A percentile compares a stretch with the other conserved stretches of the same genome.
phyloP scores from a whole-genome alignment of 2,113 vertebrate species.

The Lates calcarifer region DNA sequence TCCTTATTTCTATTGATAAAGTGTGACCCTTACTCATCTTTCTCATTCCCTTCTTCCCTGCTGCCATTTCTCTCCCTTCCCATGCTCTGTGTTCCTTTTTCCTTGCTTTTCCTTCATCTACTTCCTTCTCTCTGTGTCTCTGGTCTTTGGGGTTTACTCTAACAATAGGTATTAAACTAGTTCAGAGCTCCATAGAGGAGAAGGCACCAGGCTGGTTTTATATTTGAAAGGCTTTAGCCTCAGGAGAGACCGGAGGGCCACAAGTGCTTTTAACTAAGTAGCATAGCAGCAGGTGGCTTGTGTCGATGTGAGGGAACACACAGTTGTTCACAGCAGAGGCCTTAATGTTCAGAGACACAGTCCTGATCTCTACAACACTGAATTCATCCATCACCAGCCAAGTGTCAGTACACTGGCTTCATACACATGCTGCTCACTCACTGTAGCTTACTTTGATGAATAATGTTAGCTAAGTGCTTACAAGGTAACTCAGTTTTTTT shows the following conservation, averaged over 20 bases:
- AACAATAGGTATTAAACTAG: conserved; percentile 85
- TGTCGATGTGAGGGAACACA: conserved; percentile 47
- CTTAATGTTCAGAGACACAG: conserved; percentile 41
- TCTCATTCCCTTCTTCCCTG: conserved; percentile 3
- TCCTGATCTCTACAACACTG: conserved; percentile 27
- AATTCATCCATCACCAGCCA: conserved; percentile 23
- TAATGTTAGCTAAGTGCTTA: conserved; percentile 3
- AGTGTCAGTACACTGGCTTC: conserved; percentile 6
- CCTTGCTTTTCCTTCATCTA: conserved; percentile 28
- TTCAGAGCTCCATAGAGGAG: conserved; percentile 77
- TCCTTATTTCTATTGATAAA: not conserved
- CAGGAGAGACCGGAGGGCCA: conserved; percentile 58
- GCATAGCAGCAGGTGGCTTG: conserved; percentile 59
- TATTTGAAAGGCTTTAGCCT: conserved; percentile 75
- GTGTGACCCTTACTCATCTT: conserved; percentile 37
- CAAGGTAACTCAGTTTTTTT: not conserved
- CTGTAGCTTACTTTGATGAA: conserved; percentile 20
- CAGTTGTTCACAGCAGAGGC: conserved; percentile 39
- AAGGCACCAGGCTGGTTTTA: conserved; percentile 65
- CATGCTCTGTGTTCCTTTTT: conserved; percentile 26
- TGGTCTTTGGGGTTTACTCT: conserved; percentile 74
- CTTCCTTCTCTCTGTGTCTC: conserved; percentile 54
- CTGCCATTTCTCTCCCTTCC: conserved; percentile 30
- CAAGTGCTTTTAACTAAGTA: conserved; percentile 67
- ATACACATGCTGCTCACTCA: conserved; percentile 10